Evolutionary conservation across 2,888 invertebrate genomes (phyloP), one percentile per base, ranked within the genome.

Genomic region (Epistrophe grossulariae): DNA sequence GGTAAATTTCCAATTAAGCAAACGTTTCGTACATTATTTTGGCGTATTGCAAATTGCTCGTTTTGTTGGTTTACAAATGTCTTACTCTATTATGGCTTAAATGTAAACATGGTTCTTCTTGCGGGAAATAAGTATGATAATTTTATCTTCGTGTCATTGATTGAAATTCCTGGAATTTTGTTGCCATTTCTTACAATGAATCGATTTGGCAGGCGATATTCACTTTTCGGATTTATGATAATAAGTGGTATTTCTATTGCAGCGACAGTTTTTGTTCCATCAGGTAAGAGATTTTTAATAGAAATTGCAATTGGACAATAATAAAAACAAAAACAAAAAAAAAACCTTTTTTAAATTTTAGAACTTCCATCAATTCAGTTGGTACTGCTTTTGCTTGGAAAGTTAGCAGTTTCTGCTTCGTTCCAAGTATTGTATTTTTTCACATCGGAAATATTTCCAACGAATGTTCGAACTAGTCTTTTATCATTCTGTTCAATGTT

Each of bases 51-150:
- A 2, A 95, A 95, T 70, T 96, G 96, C 88, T 95, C 95, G n/a
- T 94, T 96, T 89, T 96, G 96, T 93, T 97, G 97, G 97, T 95
- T 96, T 17, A 95, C 96, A 0, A 95, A 96, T 89, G 95, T 96
- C 0, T 95, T 97, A 88, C 95, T 97, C 24, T 97, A 96, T 91
- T 97, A 97, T 90, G 97, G 97, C 0, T 92, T 97, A 50, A 96
- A 96, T 0, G 94, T 97, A 73, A 97, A 96, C 92, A 95, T 97
- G 0, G 96, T 96, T 4, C 94, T 95, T 0, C 92, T 97, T 64
- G 92, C 95, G 19, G 97, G 97, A 1, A 95, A 97, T 91, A 95
- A 95, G 89, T 97, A 97, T 91, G 91, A 96, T 15, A 97, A 97
- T 92, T 97, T 96, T 90, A 95, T 96, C 28, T 90, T 90, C 38